Base-by-base conservation (phyloP, 2,113 vertebrate species). In the Notarius quadriscutis region DNA sequence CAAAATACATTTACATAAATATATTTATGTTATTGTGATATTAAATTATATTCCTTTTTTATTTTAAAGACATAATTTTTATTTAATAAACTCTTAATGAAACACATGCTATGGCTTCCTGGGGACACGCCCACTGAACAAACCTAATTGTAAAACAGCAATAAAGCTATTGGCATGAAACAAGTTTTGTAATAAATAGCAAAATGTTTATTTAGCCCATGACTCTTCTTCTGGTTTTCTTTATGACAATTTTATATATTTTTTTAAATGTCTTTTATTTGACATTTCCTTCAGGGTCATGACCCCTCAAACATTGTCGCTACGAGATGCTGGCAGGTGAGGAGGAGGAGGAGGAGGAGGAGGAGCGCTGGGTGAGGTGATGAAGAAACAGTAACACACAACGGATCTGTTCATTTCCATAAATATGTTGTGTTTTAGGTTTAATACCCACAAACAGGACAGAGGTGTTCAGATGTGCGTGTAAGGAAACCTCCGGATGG, bases 401-500 rank as follows among this genome's bases (percentile, higher is more conserved):
- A 25, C 20, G 14, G 2, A 55, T 55, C 55, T 55, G 11, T 55
- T 9, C 51, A 63, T 25, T 67, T 12, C 9, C n/a, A 67, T 4
- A 7, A 12, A 67, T 4, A 27, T 5, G n/a, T 27, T 7, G 27
- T 30, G n/a, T 30, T 30, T 14, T 15, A 12, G 27, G 27, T 69
- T 30, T 6, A 27, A 63, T 25, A 7, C 11, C 65, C 27, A 12
- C 65, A 1, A 30, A 30, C n/a, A 30, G 11, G n/a, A 69, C 1
- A 1, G 65, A 6, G n/a, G n/a, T 5, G 11, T 69, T 69, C 12
- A 9, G 20, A 62, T 7, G 1, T 25, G 10, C 92, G 90, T 84
- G 93, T 93, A 91, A 95, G 95, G 94, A 91, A 94, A 90, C 85
- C 84, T 78, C 90, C 91, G 90, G 86, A 86, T 81, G 87, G 92